Evolutionary conservation across 1,140 invertebrate genomes (phyloP).

Genomic region (Drosophila takahashii): DNA sequence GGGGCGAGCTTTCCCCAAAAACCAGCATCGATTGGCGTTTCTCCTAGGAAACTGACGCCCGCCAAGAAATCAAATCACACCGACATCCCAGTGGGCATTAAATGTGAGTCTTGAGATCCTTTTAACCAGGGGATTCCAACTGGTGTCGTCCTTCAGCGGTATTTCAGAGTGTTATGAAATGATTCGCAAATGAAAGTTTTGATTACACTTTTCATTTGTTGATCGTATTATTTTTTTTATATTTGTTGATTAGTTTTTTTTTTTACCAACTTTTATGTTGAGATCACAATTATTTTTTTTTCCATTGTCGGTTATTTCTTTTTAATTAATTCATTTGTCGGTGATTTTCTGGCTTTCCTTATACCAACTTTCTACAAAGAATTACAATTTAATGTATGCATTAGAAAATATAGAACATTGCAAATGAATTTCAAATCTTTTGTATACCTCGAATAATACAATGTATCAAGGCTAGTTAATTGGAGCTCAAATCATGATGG

Average conservation of each 20-base stretch:
- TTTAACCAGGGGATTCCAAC: not conserved
- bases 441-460: not conserved
- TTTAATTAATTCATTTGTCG: conserved; percentile 2
- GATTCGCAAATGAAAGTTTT: conserved; percentile 5
- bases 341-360: conserved; percentile 2
- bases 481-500: conserved; percentile 4
- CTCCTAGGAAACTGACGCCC: not conserved
- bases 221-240: not conserved
- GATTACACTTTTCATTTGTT: not conserved
- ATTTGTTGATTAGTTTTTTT: not conserved
- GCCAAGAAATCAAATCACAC: conserved; percentile 1
- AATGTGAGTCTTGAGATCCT: conserved; percentile 53
- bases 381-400: conserved; percentile 5
- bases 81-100: conserved; percentile 54
- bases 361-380: not conserved
- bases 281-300: not conserved
- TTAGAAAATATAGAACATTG: conserved; percentile 11
- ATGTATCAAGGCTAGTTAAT: conserved; percentile 17
- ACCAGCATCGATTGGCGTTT: not conserved
- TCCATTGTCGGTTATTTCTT: not conserved
- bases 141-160: conserved; percentile 1
- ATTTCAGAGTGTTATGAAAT: conserved; percentile 28
- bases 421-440: not conserved
- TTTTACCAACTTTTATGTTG: not conserved
- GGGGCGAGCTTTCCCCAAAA: not conserved